Evolutionary conservation across 2,888 invertebrate genomes (phyloP).

Genomic region (Drosophila anomelani): DNA sequence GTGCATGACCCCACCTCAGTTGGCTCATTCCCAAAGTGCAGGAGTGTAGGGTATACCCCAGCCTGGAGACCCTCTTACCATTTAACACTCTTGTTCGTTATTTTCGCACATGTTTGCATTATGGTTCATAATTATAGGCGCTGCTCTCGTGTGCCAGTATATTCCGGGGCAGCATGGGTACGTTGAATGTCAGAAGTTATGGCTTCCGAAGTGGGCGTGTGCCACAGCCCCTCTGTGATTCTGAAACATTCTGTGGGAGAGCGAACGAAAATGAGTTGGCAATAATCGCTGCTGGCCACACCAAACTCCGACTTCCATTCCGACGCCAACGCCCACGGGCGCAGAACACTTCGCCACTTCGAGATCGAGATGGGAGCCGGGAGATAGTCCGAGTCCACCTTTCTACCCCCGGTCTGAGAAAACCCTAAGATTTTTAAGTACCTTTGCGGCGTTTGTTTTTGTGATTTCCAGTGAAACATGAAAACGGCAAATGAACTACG

Average conservation of each 20-base stretch:
- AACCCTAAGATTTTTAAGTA: constrained; percentile 34
- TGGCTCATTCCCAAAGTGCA: background rate
- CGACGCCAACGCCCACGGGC: constrained; percentile 52
- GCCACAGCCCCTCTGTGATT: constrained; percentile 30
- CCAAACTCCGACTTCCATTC: constrained; percentile 5
- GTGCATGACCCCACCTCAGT: constrained; percentile 1
- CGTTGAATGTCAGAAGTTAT: constrained; percentile 41
- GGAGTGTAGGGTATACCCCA: constrained; percentile 13
- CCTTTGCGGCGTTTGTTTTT: constrained; percentile 38
- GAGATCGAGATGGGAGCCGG: constrained; percentile 34
- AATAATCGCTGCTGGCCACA: constrained; percentile 46
- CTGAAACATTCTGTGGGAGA: constrained; percentile 36
- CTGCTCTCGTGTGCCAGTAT: constrained; percentile 51
- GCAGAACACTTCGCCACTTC: constrained; percentile 41
- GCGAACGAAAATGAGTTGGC: constrained; percentile 47
- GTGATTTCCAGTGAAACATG: constrained; percentile 60
- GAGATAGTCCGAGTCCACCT: constrained; percentile 41
- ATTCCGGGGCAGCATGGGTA: constrained; percentile 1
- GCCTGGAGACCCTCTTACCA: constrained; percentile 10
- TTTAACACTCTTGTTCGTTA: constrained; percentile 7
- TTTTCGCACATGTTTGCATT: constrained; percentile 66
- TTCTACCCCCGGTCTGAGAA: constrained; percentile 4
- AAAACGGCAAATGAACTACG: constrained; percentile 64
- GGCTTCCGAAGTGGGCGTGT: constrained; percentile 55
- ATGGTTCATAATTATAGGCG: constrained; percentile 77